Evolutionary conservation across 1,140 invertebrate species (phyloP), one percentile per base, ranked within the genome.

Genomic region (Heliconius hewitsoni): DNA sequence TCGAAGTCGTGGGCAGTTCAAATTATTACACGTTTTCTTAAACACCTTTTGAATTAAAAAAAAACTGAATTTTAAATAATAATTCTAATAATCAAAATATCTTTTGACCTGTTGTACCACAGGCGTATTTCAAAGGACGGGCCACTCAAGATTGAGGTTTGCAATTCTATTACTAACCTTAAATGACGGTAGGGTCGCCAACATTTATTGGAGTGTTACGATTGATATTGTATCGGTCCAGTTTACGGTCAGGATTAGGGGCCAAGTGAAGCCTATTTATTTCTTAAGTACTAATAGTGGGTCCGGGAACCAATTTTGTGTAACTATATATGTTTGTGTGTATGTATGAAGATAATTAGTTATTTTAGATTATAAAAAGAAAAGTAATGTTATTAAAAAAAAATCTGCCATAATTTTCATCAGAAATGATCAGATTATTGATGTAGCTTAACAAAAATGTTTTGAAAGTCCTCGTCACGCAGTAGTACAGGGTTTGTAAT

Each of bases 71-170:
- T 34, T 34, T 5, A 34, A 34, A 34, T 34, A 34, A 34, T 0
- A 34, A 34, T 34, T 34, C 34, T 5, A 34, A 34, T 34, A 34
- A 34, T 34, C 34, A 34, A 34, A 34, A 52, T 57, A n/a, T 57
- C 27, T 27, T 30, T 27, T 11, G 42, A 46, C 57, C 34, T 52
- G 74, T 11, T 74, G 71, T 77, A 37, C 57, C n/a, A 55, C 73
- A 52, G 50, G 74, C 52, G 18, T 30, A 72, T 66, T 60, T 57
- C 18, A 77, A 46, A 76, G 71, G 80, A 77, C 74, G 78, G 75
- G 34, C 70, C 73, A 60, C 70, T 66, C 74, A 81, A 83, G 82
- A 84, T 81, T 77, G 78, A 77, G 82, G 80, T 83, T 75, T 82
- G 77, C 77, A 74, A 82, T 82, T 76, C 76, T 76, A 82, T 82